Percentiles rank a stretch among this genome's conserved stretches.
Conservation (phyloP, 2,113 vertebrate genomes). For the Daboia siamensis region DNA sequence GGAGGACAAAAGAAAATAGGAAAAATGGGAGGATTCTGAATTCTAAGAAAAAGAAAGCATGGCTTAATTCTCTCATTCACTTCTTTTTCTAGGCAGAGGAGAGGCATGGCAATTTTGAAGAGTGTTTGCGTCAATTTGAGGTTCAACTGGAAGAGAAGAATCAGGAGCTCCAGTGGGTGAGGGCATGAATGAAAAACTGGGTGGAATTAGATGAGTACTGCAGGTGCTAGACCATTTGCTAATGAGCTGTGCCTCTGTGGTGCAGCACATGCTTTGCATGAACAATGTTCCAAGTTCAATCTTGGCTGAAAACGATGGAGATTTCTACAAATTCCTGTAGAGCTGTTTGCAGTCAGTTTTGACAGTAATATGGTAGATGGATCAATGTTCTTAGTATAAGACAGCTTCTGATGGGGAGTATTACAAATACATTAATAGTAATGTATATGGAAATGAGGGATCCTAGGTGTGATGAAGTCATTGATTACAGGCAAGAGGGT, state of each 20-base stretch:
- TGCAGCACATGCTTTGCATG: not conserved
- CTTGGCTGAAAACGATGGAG: not conserved
- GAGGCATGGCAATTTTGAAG: slow-evolving; percentile 91
- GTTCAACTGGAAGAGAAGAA: slow-evolving; percentile 93
- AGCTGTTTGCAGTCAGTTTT: too few relatives aligned
- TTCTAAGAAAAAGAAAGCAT: not conserved
- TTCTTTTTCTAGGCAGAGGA: slow-evolving; percentile 80
- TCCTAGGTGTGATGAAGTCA: too few relatives aligned
- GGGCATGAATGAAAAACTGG: not conserved
- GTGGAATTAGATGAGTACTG: not conserved
- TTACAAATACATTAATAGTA: too few relatives aligned
- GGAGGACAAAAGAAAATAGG: not conserved
- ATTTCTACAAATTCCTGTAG: too few relatives aligned
- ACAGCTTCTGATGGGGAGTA: too few relatives aligned
- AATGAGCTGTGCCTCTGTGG: too few relatives aligned
- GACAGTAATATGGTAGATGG: too few relatives aligned
- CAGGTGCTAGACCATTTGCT: not conserved
- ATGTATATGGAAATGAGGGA: too few relatives aligned
- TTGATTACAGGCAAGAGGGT: too few relatives aligned
- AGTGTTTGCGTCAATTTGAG: slow-evolving; percentile 88
- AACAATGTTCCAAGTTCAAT: not conserved
- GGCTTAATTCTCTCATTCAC: not conserved
- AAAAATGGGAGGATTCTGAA: not conserved
- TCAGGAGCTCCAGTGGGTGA: slow-evolving; percentile 90
- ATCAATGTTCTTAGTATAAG: too few relatives aligned